phyloP scores from a whole-genome alignment of 2,888 invertebrate species.

The Harmothoe impar region DNA sequence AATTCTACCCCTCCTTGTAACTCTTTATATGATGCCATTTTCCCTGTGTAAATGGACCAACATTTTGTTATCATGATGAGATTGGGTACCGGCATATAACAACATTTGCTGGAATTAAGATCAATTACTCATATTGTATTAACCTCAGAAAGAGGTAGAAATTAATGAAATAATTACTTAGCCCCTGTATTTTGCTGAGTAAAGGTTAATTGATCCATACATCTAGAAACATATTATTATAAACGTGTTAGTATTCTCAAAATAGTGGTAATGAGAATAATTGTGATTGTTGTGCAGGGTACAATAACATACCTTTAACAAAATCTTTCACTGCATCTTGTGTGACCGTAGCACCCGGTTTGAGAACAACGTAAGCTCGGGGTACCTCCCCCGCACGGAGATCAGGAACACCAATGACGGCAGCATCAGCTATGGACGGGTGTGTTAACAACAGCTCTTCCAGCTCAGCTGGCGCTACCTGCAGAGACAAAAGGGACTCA shows the following conservation, averaged over 20 bases:
- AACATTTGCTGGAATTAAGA: no score
- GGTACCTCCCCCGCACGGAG: conserved; percentile 89
- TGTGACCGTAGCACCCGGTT: conserved; percentile 79
- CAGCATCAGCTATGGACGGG: conserved; percentile 89
- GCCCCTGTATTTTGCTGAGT: no score
- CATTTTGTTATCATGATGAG: background rate
- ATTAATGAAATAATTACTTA: no score
- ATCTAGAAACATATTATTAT: no score
- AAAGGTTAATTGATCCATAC: no score
- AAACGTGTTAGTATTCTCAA: no score
- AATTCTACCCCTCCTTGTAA: conserved; percentile 70
- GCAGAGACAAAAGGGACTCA: conserved; percentile 83
- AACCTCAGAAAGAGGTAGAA: no score
- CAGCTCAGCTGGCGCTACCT: conserved; percentile 94
- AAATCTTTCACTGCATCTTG: conserved; percentile 69
- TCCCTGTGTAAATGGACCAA: conserved; percentile 49
- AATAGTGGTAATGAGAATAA: no score
- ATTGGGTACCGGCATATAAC: no score
- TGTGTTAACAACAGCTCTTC: conserved; percentile 91
- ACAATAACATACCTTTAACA: conserved; percentile 73
- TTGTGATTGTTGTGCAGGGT: no score
- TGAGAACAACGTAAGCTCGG: conserved; percentile 89
- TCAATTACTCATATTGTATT: no score
- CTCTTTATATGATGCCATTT: conserved; percentile 68
- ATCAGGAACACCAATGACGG: conserved; percentile 88